A percentile compares a stretch with the other conserved stretches of the same genome.
These are phyloP conservation scores for Craniophora ligustri DNA, from an alignment of 2,888 invertebrate species.

Conservation along the genomic window DNA sequence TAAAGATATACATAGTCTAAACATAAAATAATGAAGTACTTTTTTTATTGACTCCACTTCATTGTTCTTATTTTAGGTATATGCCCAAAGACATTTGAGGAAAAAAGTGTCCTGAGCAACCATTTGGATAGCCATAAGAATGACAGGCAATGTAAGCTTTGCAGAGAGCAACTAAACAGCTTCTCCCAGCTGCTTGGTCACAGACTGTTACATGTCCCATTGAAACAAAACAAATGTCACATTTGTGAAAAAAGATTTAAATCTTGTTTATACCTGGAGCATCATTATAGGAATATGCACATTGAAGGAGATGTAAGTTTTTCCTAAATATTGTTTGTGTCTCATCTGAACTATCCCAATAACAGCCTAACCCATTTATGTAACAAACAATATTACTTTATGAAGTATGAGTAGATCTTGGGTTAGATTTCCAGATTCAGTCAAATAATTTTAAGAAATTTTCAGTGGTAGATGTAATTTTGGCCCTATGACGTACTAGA, in stretches of 20 bases:
- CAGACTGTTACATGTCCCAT: slow-evolving; percentile 65
- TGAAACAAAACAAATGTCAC: slow-evolving; percentile 62
- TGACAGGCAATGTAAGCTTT: slow-evolving; percentile 60
- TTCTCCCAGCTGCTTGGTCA: slow-evolving; percentile 69
- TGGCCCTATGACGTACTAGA: too few species aligned
- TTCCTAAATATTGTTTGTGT: too few species aligned
- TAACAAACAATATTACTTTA: too few species aligned
- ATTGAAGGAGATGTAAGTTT: slow-evolving; percentile 64
- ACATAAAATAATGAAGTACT: too few species aligned
- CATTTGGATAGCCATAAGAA: slow-evolving; percentile 69
- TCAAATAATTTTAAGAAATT: too few species aligned
- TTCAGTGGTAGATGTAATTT: too few species aligned
- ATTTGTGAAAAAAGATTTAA: slow-evolving; percentile 61
- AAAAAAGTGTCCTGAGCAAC: slow-evolving; percentile 41
- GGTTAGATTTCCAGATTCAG: too few species aligned
- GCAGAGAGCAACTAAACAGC: slow-evolving; percentile 55
- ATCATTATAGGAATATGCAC: slow-evolving; percentile 68
- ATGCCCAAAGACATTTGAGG: slow-evolving; percentile 58
- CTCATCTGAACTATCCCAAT: too few species aligned
- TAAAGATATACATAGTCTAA: too few species aligned
- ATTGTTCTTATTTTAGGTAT: slow-evolving; percentile 64
- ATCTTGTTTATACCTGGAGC: slow-evolving; percentile 59
- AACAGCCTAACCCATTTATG: too few species aligned
- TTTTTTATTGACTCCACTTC: too few species aligned
- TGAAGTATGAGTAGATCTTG: too few species aligned